phyloP scores from a whole-genome alignment of 2,113 vertebrate species.

The human region DNA sequence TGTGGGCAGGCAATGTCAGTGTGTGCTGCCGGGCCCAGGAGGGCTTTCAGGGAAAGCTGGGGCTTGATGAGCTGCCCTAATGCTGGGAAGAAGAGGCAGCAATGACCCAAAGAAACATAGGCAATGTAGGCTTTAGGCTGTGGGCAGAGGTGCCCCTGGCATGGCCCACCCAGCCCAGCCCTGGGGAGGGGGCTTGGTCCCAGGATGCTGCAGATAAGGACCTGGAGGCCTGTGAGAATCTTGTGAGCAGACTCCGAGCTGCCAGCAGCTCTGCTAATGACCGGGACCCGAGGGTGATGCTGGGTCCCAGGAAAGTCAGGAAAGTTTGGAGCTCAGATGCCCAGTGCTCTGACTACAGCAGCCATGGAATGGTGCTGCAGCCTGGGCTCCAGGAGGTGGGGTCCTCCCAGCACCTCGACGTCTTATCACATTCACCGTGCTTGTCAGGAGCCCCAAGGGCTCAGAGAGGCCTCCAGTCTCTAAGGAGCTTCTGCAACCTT shows the following conservation, averaged over 20 bases:
- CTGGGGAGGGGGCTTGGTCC: background rate
- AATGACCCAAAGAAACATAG: background rate
- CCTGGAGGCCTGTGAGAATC: background rate
- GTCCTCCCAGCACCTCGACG: background rate
- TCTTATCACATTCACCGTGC: background rate
- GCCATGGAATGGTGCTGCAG: background rate
- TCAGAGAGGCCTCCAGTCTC: background rate
- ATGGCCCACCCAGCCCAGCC: background rate
- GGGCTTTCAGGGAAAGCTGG: background rate
- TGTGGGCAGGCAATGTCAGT: background rate
- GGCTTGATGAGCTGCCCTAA: background rate
- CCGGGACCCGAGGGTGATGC: background rate
- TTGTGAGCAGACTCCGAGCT: background rate
- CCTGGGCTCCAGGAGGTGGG: background rate
- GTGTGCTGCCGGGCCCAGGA: background rate
- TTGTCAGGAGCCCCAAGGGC: background rate
- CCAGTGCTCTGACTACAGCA: background rate
- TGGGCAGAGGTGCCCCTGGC: background rate
- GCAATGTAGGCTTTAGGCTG: background rate
- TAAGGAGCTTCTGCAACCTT: background rate
- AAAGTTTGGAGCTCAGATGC: background rate
- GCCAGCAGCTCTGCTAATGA: conserved; percentile 21
- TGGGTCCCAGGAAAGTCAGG: background rate
- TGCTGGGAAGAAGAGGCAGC: background rate
- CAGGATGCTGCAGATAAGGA: background rate